Evolutionary conservation across 2,888 invertebrate genomes (phyloP).

Genomic region (Lithophane semibrunnea): DNA sequence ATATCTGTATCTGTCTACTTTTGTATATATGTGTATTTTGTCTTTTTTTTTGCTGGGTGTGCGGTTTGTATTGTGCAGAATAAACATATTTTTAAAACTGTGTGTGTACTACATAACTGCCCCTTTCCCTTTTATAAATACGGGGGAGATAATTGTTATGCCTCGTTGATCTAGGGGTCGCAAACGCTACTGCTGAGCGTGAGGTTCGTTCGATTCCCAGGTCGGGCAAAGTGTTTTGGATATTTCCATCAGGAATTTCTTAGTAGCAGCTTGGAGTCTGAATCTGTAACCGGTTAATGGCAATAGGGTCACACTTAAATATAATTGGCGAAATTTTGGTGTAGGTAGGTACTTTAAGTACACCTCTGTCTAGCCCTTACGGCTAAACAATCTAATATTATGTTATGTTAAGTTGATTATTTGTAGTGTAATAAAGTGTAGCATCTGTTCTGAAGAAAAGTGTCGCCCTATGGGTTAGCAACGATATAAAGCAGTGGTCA

Average conservation of each 20-base stretch:
- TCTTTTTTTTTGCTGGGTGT: too few relatives aligned
- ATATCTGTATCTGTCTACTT: too few relatives aligned
- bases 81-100: too few relatives aligned
- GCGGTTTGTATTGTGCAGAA: too few relatives aligned
- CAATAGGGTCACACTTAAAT: background rate
- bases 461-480: constrained; percentile 12
- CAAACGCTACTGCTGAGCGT: too few relatives aligned
- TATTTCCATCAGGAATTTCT: background rate
- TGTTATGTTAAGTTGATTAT: background rate
- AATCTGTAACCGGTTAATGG: background rate
- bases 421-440: constrained; percentile 1
- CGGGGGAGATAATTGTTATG: too few relatives aligned
- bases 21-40: too few relatives aligned
- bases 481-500: constrained; percentile 29
- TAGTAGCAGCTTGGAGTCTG: background rate
- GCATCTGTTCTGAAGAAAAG: constrained; percentile 13
- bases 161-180: too few relatives aligned
- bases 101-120: too few relatives aligned
- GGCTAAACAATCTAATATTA: too few relatives aligned
- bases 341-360: background rate
- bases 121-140: too few relatives aligned
- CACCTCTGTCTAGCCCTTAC: background rate
- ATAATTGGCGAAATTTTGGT: background rate
- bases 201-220: too few relatives aligned
- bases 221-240: background rate